Evolutionary conservation across 2,797 vertebrate species (phyloP).

Genomic region (Hapalemur alaotrensis): DNA sequence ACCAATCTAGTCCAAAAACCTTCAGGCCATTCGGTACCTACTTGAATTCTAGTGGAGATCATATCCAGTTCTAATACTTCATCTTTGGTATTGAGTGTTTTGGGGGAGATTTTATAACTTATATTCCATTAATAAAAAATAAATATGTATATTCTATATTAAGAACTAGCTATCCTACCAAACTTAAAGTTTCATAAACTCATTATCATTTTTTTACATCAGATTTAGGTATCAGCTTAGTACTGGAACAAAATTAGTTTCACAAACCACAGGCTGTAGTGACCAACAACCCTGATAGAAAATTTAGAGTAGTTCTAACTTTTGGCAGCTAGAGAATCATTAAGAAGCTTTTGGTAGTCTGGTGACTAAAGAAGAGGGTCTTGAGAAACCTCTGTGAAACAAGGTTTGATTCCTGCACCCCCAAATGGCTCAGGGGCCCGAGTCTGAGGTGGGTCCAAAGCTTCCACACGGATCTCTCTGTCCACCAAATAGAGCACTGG

Average conservation of each 20-base stretch:
- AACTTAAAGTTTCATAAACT: slow-evolving; percentile 14
- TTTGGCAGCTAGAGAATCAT: background rate
- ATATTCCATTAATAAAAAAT: background rate
- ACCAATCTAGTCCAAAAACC: background rate
- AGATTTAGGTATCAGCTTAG: background rate
- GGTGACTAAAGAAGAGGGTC: background rate
- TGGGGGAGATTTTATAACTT: background rate
- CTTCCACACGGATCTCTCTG: slow-evolving; percentile 14
- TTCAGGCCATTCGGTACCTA: background rate
- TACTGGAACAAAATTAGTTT: slow-evolving; percentile 27
- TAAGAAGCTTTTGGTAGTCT: background rate
- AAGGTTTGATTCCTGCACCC: background rate
- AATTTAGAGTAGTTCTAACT: background rate
- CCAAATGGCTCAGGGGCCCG: background rate
- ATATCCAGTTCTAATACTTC: background rate
- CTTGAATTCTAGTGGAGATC: too few species aligned
- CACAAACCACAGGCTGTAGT: background rate
- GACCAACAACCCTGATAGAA: background rate
- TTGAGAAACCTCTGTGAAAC: background rate
- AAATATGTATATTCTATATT: background rate
- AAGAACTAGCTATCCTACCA: background rate
- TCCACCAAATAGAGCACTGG: background rate
- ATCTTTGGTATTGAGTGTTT: background rate
- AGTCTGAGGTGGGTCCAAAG: background rate
- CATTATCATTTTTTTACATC: background rate